These are phyloP conservation scores for Leptestheria dahalacensis DNA, from an alignment of 1,140 invertebrate genomes.

Conservation along the genomic window DNA sequence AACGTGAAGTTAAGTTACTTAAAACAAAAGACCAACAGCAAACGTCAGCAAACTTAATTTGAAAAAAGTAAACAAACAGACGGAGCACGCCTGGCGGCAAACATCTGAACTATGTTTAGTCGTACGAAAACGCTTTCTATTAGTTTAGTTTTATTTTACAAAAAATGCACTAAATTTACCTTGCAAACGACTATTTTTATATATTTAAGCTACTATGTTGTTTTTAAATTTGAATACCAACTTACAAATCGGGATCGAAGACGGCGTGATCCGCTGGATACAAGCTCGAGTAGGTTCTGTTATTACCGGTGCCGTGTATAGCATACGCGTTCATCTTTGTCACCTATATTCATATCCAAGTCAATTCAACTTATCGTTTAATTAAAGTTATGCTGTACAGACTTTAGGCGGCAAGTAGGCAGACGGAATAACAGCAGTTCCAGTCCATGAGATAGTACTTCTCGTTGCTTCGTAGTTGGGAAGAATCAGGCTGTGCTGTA, in stretches of 20 bases:
- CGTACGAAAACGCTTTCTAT: no score
- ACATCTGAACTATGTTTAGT: no score
- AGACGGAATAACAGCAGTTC: conserved; percentile 28
- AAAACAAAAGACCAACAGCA: no score
- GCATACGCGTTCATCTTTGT: conserved; percentile 40
- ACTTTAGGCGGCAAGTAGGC: conserved; percentile 28
- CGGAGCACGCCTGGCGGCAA: no score
- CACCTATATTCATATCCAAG: conserved; percentile 19
- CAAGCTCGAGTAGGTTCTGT: conserved; percentile 33
- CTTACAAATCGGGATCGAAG: conserved; percentile 34
- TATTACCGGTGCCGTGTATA: conserved; percentile 33
- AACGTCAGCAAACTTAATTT: no score
- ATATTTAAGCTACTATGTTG: no score
- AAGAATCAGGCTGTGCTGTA: conserved; percentile 26
- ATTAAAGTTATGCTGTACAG: neutral
- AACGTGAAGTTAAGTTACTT: no score
- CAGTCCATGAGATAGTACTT: conserved; percentile 26
- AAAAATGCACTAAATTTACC: no score
- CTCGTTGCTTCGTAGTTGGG: conserved; percentile 21
- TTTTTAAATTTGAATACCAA: neutral
- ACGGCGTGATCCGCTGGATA: conserved; percentile 31
- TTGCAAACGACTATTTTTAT: no score
- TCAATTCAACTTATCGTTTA: neutral
- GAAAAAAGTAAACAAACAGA: no score
- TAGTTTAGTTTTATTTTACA: no score